Evolutionary conservation across 2,113 vertebrate species (phyloP).

Genomic region (Uria lomvia): DNA sequence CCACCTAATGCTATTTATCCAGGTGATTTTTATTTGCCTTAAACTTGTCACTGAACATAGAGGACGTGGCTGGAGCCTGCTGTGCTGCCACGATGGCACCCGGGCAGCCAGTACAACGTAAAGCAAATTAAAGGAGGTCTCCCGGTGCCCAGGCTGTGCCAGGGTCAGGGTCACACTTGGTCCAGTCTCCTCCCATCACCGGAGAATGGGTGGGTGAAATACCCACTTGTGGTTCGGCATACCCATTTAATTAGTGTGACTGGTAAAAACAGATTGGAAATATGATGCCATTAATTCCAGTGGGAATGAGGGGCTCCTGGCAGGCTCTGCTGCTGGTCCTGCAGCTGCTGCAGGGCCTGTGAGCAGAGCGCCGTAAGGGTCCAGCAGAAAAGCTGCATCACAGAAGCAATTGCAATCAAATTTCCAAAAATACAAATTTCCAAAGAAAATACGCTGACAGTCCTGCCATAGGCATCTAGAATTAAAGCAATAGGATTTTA

Average conservation of each 20-base stretch:
- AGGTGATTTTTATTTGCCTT: background rate
- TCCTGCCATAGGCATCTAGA: background rate
- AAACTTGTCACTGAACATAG: too few species aligned
- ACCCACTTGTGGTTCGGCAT: fast-evolving
- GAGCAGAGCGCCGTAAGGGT: background rate
- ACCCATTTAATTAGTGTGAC: background rate
- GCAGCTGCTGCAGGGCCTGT: too few species aligned
- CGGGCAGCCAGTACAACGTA: too few species aligned
- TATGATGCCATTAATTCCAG: fast-evolving
- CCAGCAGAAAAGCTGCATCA: background rate
- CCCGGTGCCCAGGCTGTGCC: background rate
- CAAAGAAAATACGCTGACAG: background rate
- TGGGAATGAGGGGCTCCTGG: background rate
- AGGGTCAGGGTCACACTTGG: background rate
- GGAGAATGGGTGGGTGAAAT: background rate
- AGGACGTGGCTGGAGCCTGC: background rate
- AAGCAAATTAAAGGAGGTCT: background rate
- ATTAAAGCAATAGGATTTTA: background rate
- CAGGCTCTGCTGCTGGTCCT: background rate
- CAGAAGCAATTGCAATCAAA: background rate
- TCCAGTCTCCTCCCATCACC: background rate
- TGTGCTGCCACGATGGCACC: background rate
- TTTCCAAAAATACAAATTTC: background rate
- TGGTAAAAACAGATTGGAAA: background rate
- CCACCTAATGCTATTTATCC: background rate